Conservation (phyloP, 2,888 invertebrate species). For the Cephus nigrinus region DNA sequence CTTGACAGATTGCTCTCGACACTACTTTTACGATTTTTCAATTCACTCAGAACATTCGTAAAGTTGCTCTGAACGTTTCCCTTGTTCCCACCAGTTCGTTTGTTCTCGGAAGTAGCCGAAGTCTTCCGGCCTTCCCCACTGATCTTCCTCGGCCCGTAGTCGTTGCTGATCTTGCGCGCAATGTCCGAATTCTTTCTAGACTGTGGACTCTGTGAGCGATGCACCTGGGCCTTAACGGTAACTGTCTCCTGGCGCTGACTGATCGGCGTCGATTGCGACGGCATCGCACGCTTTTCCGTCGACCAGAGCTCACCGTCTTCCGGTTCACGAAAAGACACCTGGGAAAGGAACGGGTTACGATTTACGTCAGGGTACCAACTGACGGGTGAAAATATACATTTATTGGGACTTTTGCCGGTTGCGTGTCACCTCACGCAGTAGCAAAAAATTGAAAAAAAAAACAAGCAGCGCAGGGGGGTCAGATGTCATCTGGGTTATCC, state of each 20-base stretch:
- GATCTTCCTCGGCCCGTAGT: constrained; percentile 53
- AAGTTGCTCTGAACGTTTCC: constrained; percentile 66
- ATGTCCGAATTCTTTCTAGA: constrained; percentile 49
- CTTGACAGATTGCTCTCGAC: constrained; percentile 54
- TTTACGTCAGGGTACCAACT: neutral
- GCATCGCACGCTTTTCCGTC: constrained; percentile 53
- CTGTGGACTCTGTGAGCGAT: constrained; percentile 64
- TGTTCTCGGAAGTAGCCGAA: constrained; percentile 31
- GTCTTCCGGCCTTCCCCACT: constrained; percentile 54
- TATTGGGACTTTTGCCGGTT: neutral
- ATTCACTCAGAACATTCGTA: constrained; percentile 68
- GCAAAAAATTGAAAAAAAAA: neutral
- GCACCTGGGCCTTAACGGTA: constrained; percentile 64
- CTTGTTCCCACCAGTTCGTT: constrained; percentile 39
- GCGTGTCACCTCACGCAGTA: neutral
- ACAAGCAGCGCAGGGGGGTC: neutral
- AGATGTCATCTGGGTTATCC: neutral
- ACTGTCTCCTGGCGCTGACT: constrained; percentile 56
- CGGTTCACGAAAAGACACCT: constrained; percentile 63
- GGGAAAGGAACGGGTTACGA: neutral
- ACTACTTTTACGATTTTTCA: constrained; percentile 67
- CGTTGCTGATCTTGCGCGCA: constrained; percentile 50
- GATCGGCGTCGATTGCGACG: constrained; percentile 40
- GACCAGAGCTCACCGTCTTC: constrained; percentile 64
- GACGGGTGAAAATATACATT: neutral